These are phyloP conservation scores for Nansenia antarctica DNA, from an alignment of 2,113 vertebrate genomes.

Conservation along the genomic window DNA sequence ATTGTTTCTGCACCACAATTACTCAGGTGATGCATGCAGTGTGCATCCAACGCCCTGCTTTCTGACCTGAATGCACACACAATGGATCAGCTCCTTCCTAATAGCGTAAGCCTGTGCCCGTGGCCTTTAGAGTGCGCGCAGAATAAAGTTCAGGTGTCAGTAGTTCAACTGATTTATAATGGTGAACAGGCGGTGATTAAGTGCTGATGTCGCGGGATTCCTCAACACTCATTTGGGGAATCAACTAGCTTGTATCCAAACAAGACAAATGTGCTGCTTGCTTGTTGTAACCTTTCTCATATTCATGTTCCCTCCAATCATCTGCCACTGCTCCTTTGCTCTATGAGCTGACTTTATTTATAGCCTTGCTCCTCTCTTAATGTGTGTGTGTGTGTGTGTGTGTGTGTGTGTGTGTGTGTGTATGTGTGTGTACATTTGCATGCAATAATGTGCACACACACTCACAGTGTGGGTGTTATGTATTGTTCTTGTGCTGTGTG, in stretches of 20 bases:
- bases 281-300: slow-evolving; percentile 75
- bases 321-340: slow-evolving; percentile 58
- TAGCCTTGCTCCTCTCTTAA: slow-evolving; percentile 40
- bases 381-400: slow-evolving; percentile 28
- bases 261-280: slow-evolving; percentile 72
- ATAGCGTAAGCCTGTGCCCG: slow-evolving; percentile 57
- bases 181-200: slow-evolving; percentile 71
- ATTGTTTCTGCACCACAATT: slow-evolving; percentile 38
- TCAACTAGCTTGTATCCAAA: slow-evolving; percentile 73
- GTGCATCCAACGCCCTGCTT: slow-evolving; percentile 45
- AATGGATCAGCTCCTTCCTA: slow-evolving; percentile 74
- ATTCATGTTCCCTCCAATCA: slow-evolving; percentile 61
- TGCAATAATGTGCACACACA: background rate
- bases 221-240: slow-evolving; percentile 75
- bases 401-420: slow-evolving; percentile 28
- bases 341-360: slow-evolving; percentile 66
- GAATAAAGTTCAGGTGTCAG: slow-evolving; percentile 81
- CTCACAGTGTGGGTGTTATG: no score
- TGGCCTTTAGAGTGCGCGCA: slow-evolving; percentile 72
- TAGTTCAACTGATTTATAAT: slow-evolving; percentile 84
- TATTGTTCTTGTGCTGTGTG: background rate
- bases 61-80: slow-evolving; percentile 75
- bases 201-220: slow-evolving; percentile 67
- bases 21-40: slow-evolving; percentile 55
- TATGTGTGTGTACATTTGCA: slow-evolving; percentile 12